Evolutionary conservation across 1,140 invertebrate genomes (phyloP), one percentile per base, ranked within the genome.

Genomic region (Drosophila virilis): DNA sequence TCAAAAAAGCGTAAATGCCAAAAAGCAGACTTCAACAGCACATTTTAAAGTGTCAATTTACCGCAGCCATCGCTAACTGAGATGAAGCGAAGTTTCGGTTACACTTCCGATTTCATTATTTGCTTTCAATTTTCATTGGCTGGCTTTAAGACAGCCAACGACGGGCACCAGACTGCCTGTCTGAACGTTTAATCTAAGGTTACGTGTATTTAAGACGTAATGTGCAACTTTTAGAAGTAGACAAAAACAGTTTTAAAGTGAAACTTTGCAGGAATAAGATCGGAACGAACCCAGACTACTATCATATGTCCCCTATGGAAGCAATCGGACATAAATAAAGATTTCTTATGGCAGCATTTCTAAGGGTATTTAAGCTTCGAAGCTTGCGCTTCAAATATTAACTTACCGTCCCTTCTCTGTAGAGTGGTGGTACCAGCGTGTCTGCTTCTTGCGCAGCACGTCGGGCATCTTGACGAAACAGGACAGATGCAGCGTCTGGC

Each of bases 401-500:
- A n/a, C n/a, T n/a, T n/a, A 94, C 90, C 95, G 93, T 61, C 95
- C 95, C 73, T 95, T 95, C 76, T 96, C 95, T 68, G 95, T 94
- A 46, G 94, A 95, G 84, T 96, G 94, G 82, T 96, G 96, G 89
- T 94, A 96, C 95, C 95, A 96, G 37, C 94, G 93, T 1, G 96
- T 94, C 37, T 93, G 92, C 78, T 95, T 94, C 62, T 94, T 93
- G 74, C 93, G 93, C 64, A 96, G 86, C 32, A 95, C 94, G 85
- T 95, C 95, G 13, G 95, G 96, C 76, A 96, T 94, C 78, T 94
- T 95, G 17, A 95, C 94, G 74, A 95, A 95, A 77, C 96, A 96
- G 5, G 95, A 94, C 59, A 97, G 91, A 91, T 96, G 96, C 55
- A 97, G 93, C 68, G 95, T 96, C 90, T 96, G 96, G 22, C 96